A percentile compares a stretch with the other conserved stretches of the same genome.
Evolutionary conservation across 1,140 invertebrate species (phyloP).

Genomic region (Drosophila lini): DNA sequence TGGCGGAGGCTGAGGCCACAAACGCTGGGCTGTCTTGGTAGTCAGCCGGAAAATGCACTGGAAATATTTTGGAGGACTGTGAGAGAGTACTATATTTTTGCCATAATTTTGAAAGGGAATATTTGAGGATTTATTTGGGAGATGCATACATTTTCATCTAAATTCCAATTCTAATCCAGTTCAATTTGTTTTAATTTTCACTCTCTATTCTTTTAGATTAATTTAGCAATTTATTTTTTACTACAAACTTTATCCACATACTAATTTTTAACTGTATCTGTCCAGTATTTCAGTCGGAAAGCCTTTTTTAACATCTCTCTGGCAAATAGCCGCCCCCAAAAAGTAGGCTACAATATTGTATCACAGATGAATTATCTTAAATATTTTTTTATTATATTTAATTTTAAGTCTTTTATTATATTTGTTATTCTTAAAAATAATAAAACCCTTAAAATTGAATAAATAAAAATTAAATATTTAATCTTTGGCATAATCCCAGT

Average conservation of each 20-base stretch:
- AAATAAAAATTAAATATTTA: neutral
- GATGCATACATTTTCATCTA: neutral
- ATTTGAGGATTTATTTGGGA: neutral
- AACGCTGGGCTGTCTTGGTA: constrained; percentile 30
- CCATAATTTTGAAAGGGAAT: neutral
- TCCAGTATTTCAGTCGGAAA: neutral
- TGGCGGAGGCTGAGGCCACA: constrained; percentile 47
- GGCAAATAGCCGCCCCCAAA: neutral
- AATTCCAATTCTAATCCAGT: neutral
- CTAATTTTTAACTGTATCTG: neutral
- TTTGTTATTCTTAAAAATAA: too few species aligned
- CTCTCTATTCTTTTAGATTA: neutral
- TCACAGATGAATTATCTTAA: neutral
- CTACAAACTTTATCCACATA: neutral
- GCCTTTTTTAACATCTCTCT: too few species aligned
- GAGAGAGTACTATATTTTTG: neutral
- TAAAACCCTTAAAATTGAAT: neutral
- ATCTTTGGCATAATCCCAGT: too few species aligned
- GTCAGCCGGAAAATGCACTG: constrained; percentile 37
- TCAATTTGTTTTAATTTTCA: neutral
- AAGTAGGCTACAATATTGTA: neutral
- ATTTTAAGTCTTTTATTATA: too few species aligned
- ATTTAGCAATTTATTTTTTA: neutral
- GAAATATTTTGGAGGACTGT: neutral
- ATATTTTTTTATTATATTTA: neutral